Percentiles rank a stretch among this genome's conserved stretches.
phyloP scores from a whole-genome alignment of 1,140 invertebrate genomes.

The Meloidogyne hapla region DNA sequence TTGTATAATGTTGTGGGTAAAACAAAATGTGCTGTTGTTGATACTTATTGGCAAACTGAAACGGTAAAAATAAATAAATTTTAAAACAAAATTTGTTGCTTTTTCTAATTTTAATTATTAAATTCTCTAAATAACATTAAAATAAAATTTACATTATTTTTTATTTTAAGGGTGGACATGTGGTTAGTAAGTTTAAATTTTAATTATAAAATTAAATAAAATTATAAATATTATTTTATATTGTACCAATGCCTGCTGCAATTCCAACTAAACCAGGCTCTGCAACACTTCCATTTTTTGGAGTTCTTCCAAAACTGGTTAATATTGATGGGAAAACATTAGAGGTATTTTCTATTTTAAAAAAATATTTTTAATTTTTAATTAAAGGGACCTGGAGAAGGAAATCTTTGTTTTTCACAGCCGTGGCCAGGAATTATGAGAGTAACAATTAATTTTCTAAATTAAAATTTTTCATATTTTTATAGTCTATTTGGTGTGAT shows the following conservation, averaged over 20 bases:
- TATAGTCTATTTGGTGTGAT: constrained; percentile 78
- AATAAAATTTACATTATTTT: constrained; percentile 12
- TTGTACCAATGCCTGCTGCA: constrained; percentile 89
- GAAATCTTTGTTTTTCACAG: constrained; percentile 50
- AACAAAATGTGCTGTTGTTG: constrained; percentile 75
- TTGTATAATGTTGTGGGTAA: constrained; percentile 82
- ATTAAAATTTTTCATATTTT: not conserved
- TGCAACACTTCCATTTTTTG: constrained; percentile 93
- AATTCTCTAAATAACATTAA: too few species aligned
- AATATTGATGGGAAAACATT: constrained; percentile 84
- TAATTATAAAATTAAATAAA: constrained; percentile 17
- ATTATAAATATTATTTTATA: constrained; percentile 4
- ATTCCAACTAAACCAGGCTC: constrained; percentile 92
- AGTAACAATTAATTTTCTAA: not conserved
- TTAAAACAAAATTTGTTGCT: too few species aligned
- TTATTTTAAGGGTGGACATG: constrained; percentile 12
- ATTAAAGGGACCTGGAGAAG: constrained; percentile 69
- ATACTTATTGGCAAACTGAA: constrained; percentile 99
- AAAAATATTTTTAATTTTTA: not conserved
- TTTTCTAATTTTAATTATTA: too few species aligned
- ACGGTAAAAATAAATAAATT: constrained; percentile 77
- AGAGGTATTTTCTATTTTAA: constrained; percentile 62
- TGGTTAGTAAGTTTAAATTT: not conserved
- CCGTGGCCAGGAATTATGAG: constrained; percentile 98
- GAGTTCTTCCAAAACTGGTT: constrained; percentile 81